Percentiles rank a stretch among this genome's conserved stretches.
These are phyloP conservation scores for Sitta carolinensis DNA, from an alignment of 2,797 vertebrate species.

Conservation along the genomic window DNA sequence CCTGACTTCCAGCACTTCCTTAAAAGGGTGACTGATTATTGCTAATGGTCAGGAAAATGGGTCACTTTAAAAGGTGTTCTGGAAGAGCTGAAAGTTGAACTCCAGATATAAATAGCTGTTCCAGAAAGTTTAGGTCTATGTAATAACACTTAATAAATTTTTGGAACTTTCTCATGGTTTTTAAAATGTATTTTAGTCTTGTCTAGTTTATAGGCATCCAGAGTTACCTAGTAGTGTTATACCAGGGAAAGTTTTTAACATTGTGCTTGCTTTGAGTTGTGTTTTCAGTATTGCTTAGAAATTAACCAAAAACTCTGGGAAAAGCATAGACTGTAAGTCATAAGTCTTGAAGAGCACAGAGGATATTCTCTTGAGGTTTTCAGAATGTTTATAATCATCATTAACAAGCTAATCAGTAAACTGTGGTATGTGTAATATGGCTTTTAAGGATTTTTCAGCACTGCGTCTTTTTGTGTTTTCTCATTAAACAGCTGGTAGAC, in stretches of 20 bases:
- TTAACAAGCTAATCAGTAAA: neutral
- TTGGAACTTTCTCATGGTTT: neutral
- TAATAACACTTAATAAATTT: neutral
- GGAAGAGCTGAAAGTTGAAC: neutral
- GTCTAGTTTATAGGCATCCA: neutral
- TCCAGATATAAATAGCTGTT: neutral
- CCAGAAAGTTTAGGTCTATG: neutral
- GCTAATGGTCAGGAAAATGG: neutral
- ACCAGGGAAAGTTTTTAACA: neutral
- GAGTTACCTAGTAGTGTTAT: neutral
- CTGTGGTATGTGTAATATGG: neutral
- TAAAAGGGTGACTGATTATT: neutral
- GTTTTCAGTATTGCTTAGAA: neutral
- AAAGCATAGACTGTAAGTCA: neutral
- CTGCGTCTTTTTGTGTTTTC: neutral
- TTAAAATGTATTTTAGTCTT: neutral
- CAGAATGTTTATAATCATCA: neutral
- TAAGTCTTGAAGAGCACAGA: neutral
- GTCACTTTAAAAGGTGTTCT: neutral
- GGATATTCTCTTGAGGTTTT: neutral
- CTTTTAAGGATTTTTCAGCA: neutral
- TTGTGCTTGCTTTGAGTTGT: neutral
- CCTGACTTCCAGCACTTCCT: neutral
- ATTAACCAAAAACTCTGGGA: neutral
- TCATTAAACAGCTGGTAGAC: accelerated